Evolutionary conservation across 2,888 invertebrate species (phyloP).

Genomic region (Theristus sp.): DNA sequence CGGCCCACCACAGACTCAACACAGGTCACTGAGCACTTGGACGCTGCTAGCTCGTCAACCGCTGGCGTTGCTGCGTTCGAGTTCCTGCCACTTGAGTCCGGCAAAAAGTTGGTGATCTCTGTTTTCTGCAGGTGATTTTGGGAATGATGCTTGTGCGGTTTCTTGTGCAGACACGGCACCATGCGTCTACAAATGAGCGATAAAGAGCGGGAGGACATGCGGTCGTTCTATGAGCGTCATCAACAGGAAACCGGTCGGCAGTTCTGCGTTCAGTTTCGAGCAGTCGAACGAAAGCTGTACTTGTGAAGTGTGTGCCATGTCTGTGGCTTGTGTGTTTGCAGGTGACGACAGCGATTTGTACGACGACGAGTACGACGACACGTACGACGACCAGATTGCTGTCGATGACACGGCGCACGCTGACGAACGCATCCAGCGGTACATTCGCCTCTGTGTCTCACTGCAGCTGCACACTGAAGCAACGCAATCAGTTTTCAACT

Average conservation of each 20-base stretch:
- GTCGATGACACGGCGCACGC: not conserved
- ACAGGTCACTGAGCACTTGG: not conserved
- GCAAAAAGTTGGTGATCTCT: not conserved
- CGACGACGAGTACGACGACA: not conserved
- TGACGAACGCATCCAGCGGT: not conserved
- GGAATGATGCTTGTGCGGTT: not conserved
- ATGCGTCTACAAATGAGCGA: not conserved
- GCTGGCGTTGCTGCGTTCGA: too few species aligned
- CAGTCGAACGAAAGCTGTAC: not conserved
- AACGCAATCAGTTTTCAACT: too few species aligned
- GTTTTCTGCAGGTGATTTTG: not conserved
- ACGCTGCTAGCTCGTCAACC: too few species aligned
- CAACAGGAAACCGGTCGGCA: not conserved
- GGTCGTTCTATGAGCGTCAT: not conserved
- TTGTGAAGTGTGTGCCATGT: too few species aligned
- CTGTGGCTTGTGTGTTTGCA: too few species aligned
- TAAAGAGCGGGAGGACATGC: not conserved
- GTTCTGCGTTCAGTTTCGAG: not conserved
- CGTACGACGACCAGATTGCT: not conserved
- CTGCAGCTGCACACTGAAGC: too few species aligned
- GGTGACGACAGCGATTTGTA: not conserved
- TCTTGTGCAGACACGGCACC: not conserved
- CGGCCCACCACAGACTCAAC: not conserved
- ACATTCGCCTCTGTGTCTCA: too few species aligned
- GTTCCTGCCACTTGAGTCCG: not conserved